These are phyloP conservation scores for Acropternis orthonyx DNA, from an alignment of 2,797 vertebrate species.

Conservation along the genomic window DNA sequence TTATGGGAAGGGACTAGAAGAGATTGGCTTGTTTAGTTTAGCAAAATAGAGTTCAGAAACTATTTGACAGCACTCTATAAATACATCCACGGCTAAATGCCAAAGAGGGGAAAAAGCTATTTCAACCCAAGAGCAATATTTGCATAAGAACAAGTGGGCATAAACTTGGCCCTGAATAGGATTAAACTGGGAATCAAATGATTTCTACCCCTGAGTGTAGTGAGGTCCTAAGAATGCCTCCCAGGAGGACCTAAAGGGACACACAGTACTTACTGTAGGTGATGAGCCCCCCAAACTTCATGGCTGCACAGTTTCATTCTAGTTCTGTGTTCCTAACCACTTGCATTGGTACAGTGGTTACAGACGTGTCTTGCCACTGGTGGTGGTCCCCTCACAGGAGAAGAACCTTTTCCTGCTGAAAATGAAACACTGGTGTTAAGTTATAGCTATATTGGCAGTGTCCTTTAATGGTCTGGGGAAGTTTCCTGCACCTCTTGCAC, in stretches of 20 bases:
- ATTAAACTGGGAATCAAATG: conserved; percentile 12
- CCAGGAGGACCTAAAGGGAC: background rate
- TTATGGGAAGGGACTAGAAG: conserved; percentile 45
- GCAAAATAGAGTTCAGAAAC: conserved; percentile 20
- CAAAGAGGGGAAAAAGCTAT: conserved; percentile 46
- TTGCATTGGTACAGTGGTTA: rapidly evolving
- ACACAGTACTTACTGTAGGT: background rate
- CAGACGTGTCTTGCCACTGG: rapidly evolving
- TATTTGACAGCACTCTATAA: conserved; percentile 57
- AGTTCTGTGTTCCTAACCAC: background rate
- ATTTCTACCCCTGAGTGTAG: background rate
- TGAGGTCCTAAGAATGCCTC: background rate
- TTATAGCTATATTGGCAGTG: background rate
- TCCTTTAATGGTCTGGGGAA: background rate
- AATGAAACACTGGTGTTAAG: background rate
- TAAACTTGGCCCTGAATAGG: conserved; percentile 39
- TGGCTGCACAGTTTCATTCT: background rate
- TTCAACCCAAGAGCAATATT: conserved; percentile 66
- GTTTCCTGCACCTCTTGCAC: background rate
- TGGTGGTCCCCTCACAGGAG: background rate
- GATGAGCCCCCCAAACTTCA: background rate
- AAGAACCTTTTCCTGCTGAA: background rate
- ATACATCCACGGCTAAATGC: conserved; percentile 51
- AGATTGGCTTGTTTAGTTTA: conserved; percentile 63
- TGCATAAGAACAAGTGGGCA: conserved; percentile 57